Base-by-base conservation (phyloP, 1,140 invertebrate genomes). In the Drosophila quadrilineata region DNA sequence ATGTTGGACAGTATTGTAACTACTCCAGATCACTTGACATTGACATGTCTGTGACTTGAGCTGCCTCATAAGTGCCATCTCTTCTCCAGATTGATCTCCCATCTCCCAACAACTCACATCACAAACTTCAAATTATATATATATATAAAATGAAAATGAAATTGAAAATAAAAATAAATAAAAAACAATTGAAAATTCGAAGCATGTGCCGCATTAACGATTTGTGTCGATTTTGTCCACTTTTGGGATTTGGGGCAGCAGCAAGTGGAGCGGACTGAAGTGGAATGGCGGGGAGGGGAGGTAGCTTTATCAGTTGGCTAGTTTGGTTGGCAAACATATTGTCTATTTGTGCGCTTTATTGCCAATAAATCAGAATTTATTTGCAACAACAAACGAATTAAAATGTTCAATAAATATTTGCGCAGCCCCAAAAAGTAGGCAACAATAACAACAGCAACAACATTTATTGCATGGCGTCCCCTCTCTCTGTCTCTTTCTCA, bases 291-390 rank as follows among this genome's bases (percentile, higher is more conserved):
- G 31, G 17, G 0, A 14, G 8, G 6, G 9, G 14, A 12, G 14
- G 26, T 8, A 26, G 22, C 1, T 45, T 85, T 79, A 73, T 84
- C 77, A 70, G 62, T 59, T 58, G 62, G 62, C 62, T 65, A 59
- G 62, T 65, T 65, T 43, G 22, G 62, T 59, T n/a, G n/a, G 62
- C 45, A 54, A 65, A 50, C 62, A 65, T 65, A 65, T 68, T 82
- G 77, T 82, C 64, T 85, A 82, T 82, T 85, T 73, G 71, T 68
- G 77, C 70, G 64, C 72, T 88, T 88, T 88, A 88, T 88, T 88
- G 69, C 80, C 86, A 88, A 88, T 88, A 88, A 88, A 88, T 88
- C 87, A 88, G 87, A 80, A 88, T 88, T 88, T 88, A 88, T 88
- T 88, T 86, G 82, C 87, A 85, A 88, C 86, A 84, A 82, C 77